These are phyloP conservation scores for Temnothorax rugatulus DNA, from an alignment of 2,888 invertebrate genomes.

Conservation along the genomic window DNA sequence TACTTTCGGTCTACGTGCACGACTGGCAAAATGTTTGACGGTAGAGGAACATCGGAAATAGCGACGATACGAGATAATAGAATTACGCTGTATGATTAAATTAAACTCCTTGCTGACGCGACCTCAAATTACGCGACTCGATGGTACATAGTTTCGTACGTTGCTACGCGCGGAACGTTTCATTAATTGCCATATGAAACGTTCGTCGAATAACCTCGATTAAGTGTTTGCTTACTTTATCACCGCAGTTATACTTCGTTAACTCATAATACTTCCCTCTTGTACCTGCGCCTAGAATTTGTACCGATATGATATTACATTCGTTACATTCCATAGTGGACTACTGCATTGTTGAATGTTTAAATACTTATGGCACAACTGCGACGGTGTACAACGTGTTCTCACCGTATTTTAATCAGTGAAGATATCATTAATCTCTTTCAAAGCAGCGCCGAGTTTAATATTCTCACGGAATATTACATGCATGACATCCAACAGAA, in stretches of 20 bases:
- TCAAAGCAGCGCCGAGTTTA: constrained; percentile 15
- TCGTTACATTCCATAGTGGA: neutral
- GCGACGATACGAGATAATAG: constrained; percentile 8
- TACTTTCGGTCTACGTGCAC: constrained; percentile 56
- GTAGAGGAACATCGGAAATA: constrained; percentile 10
- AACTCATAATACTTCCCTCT: neutral
- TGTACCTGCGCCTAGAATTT: neutral
- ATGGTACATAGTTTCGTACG: constrained; percentile 35
- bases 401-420: constrained; percentile 18
- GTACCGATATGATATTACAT: constrained; percentile 7
- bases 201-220: constrained; percentile 41
- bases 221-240: constrained; percentile 43
- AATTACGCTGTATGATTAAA: constrained; percentile 38
- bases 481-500: constrained; percentile 40
- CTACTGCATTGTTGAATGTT: neutral
- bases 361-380: constrained; percentile 6
- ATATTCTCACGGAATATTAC: constrained; percentile 48
- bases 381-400: neutral
- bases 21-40: constrained; percentile 9
- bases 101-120: constrained; percentile 38
- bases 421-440: constrained; percentile 34
- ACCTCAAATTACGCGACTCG: constrained; percentile 29
- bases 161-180: constrained; percentile 25
- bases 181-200: constrained; percentile 30
- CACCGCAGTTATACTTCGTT: constrained; percentile 28